phyloP scores from a whole-genome alignment of 2,113 vertebrate genomes.

The Pterocles orientalis region DNA sequence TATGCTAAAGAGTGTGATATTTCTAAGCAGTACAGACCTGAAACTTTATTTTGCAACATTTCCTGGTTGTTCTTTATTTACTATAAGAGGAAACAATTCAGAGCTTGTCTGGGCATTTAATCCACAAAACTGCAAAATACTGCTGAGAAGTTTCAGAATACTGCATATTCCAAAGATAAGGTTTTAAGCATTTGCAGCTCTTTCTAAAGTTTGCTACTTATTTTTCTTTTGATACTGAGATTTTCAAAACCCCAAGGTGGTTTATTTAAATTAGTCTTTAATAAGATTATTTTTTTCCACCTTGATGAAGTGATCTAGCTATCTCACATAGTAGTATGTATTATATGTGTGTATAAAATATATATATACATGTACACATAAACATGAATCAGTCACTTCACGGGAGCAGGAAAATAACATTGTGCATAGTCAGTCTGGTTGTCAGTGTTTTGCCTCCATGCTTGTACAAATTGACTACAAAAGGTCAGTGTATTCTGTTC shows the following conservation, averaged over 20 bases:
- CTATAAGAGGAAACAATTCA: background rate
- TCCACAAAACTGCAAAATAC: background rate
- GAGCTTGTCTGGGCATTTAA: background rate
- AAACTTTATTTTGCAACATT: background rate
- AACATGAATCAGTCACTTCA: background rate
- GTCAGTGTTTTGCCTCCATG: background rate
- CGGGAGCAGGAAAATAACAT: background rate
- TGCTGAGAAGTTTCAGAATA: background rate
- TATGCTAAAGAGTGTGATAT: background rate
- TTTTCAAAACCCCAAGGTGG: background rate
- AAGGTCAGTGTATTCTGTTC: background rate
- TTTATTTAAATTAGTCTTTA: background rate
- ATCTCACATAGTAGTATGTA: background rate
- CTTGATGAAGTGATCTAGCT: background rate
- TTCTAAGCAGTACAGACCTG: background rate
- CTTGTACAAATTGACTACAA: background rate
- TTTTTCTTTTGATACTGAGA: background rate
- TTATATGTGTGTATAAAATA: background rate
- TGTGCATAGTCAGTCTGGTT: background rate
- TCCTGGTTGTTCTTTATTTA: background rate
- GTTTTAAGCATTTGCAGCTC: background rate
- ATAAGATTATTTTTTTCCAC: background rate
- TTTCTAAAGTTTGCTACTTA: background rate
- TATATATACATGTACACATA: background rate
- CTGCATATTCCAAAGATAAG: background rate